Evolutionary conservation across 2,888 invertebrate genomes (phyloP).

Genomic region (Mimas tiliae): DNA sequence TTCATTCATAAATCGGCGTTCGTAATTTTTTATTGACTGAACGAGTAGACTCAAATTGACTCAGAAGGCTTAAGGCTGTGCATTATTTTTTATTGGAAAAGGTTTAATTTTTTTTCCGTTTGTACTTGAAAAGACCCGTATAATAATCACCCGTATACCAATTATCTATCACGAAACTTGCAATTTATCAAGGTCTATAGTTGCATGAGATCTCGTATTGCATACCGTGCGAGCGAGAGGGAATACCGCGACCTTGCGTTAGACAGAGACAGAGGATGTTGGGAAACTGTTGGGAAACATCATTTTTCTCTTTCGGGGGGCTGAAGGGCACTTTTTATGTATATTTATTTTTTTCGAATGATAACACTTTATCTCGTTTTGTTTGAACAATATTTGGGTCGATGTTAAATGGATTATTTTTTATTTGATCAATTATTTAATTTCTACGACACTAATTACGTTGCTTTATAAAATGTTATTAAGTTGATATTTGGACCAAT

Average conservation of each 20-base stretch:
- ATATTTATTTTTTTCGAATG: conserved; percentile 58
- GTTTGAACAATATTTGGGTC: conserved; percentile 68
- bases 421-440: conserved; percentile 33
- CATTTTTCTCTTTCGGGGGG: conserved; percentile 78
- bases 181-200: conserved; percentile 81
- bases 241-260: conserved; percentile 68
- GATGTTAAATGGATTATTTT: conserved; percentile 57
- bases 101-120: conserved; percentile 47
- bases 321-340: conserved; percentile 79
- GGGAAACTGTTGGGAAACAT: conserved; percentile 83
- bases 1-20: conserved; percentile 28
- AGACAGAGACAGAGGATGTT: conserved; percentile 71
- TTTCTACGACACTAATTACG: conserved; percentile 31
- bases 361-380: conserved; percentile 50
- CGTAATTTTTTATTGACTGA: conserved; percentile 4
- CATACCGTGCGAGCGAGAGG: conserved; percentile 77
- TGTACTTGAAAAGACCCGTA: conserved; percentile 56
- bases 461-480: conserved; percentile 34
- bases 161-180: conserved; percentile 84
- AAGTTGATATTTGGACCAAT: conserved; percentile 6
- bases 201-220: conserved; percentile 82
- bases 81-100: conserved; percentile 32
- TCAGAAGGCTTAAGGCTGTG: conserved; percentile 19
- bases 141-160: conserved; percentile 78
- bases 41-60: conserved; percentile 6